Evolutionary conservation across 1,140 invertebrate species (phyloP).

Genomic region (Steinernema feltiae): DNA sequence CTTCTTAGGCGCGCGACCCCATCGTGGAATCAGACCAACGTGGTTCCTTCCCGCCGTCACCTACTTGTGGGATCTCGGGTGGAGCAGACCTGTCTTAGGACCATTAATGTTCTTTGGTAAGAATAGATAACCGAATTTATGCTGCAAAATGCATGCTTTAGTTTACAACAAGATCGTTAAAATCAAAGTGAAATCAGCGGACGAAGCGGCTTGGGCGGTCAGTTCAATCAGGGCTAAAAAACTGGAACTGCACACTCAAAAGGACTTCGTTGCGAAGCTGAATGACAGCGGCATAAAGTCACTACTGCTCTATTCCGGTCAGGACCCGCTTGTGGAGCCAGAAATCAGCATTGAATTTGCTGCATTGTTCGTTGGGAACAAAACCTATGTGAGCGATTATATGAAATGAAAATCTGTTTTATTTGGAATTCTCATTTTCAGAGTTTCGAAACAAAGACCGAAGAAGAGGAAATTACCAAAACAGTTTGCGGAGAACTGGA

Average conservation of each 20-base stretch:
- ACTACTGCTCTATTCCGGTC: slow-evolving; percentile 30
- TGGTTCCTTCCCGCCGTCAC: neutral
- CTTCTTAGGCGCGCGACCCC: neutral
- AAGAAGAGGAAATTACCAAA: neutral
- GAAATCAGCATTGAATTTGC: neutral
- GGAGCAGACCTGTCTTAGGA: neutral
- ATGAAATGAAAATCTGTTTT: neutral
- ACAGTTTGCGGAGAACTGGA: slow-evolving; percentile 5
- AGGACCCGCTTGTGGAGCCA: slow-evolving; percentile 34
- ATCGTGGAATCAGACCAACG: slow-evolving; percentile 1
- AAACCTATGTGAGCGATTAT: neutral
- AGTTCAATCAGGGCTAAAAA: neutral
- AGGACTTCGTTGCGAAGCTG: neutral
- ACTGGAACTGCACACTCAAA: neutral
- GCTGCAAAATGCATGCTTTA: neutral
- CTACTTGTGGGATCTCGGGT: neutral
- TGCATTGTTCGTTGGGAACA: slow-evolving; percentile 19
- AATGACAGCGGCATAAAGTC: slow-evolving; percentile 14
- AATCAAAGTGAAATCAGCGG: neutral
- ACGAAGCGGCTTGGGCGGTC: neutral
- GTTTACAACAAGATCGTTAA: neutral
- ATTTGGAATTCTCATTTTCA: neutral
- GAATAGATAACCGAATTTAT: neutral
- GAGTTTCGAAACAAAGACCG: neutral
- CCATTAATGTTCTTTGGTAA: neutral